Evolutionary conservation across 2,113 vertebrate genomes (phyloP).

Genomic region (Tyrannus savana): DNA sequence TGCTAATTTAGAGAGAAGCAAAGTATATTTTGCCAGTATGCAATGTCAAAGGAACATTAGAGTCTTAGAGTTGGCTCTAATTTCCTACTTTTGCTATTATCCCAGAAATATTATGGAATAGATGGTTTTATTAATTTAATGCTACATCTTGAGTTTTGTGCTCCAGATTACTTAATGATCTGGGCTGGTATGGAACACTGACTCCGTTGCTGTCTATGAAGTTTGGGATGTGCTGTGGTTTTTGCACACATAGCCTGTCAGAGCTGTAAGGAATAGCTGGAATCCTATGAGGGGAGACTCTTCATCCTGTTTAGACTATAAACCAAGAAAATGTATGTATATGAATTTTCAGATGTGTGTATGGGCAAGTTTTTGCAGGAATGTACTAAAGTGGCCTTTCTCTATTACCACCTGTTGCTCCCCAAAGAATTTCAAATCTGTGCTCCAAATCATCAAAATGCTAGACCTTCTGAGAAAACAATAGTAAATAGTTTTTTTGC

Average conservation of each 20-base stretch:
- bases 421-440: background rate
- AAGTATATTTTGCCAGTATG: background rate
- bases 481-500: background rate
- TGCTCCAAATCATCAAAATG: background rate
- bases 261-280: background rate
- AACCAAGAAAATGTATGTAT: background rate
- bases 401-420: background rate
- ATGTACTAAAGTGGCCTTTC: background rate
- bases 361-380: background rate
- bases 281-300: background rate
- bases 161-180: background rate
- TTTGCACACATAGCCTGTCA: background rate
- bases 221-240: background rate
- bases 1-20: background rate
- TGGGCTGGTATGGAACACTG: background rate
- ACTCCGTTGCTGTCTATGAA: background rate
- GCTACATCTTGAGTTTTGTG: background rate
- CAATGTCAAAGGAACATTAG: background rate
- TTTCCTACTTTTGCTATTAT: background rate
- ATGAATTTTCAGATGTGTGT: background rate
- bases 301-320: background rate
- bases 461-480: background rate
- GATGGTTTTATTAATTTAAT: background rate
- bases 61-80: background rate
- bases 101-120: background rate